Evolutionary conservation across 2,888 invertebrate species (phyloP).

Genomic region (Helobdella robusta): DNA sequence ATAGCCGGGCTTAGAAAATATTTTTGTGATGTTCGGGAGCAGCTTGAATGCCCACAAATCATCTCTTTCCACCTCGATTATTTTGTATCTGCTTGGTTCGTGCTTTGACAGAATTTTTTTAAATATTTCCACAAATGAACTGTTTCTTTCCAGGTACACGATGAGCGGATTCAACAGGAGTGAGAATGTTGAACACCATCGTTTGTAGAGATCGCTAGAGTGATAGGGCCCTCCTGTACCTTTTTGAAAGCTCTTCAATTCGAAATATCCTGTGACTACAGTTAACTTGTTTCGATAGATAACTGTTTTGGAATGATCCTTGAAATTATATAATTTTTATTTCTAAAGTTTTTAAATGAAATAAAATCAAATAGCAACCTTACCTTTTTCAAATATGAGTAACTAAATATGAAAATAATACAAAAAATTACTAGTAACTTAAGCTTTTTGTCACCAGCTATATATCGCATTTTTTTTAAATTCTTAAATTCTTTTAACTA

Average conservation of each 20-base stretch:
- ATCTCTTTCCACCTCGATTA: slow-evolving; percentile 34
- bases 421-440: no score
- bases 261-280: slow-evolving; percentile 7
- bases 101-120: slow-evolving; percentile 33
- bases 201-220: slow-evolving; percentile 34
- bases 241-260: slow-evolving; percentile 10
- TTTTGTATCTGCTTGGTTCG: slow-evolving; percentile 34
- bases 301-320: no score
- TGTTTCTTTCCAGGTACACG: slow-evolving; percentile 38
- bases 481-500: no score
- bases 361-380: no score
- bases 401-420: no score
- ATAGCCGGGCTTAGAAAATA: slow-evolving; percentile 38
- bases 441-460: no score
- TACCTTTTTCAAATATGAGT: no score
- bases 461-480: no score
- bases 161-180: slow-evolving; percentile 39
- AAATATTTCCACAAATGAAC: slow-evolving; percentile 28
- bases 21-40: slow-evolving; percentile 34
- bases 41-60: slow-evolving; percentile 39
- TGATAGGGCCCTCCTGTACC: background rate
- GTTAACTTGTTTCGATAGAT: no score
- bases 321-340: no score
- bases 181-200: slow-evolving; percentile 40
- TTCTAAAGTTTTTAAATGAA: no score